Evolutionary conservation across 1,140 invertebrate species (phyloP).

Genomic region (Leptonema lineaticorne): DNA sequence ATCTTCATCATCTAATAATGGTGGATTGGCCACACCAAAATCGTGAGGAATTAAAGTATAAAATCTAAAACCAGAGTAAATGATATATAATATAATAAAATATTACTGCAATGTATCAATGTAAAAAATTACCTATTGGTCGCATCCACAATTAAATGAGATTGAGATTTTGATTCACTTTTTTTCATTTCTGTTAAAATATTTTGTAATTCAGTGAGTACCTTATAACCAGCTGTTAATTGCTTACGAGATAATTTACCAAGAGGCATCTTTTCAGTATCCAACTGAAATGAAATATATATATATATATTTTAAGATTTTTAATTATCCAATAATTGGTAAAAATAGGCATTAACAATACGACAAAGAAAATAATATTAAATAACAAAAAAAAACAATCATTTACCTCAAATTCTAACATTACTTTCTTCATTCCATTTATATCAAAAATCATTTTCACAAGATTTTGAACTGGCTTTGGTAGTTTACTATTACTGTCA

Average conservation of each 20-base stretch:
- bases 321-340: too few relatives aligned
- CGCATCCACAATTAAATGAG: constrained; percentile 70
- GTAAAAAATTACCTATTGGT: constrained; percentile 68
- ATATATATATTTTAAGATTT: background rate
- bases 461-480: constrained; percentile 77
- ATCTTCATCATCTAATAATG: constrained; percentile 74
- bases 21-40: constrained; percentile 84
- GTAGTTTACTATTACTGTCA: constrained; percentile 67
- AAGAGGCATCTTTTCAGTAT: constrained; percentile 95
- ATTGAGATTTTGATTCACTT: constrained; percentile 56
- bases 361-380: background rate
- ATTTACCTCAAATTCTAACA: constrained; percentile 88
- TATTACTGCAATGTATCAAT: background rate
- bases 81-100: background rate
- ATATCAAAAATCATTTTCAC: constrained; percentile 90
- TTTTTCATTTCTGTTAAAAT: constrained; percentile 20
- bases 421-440: constrained; percentile 85
- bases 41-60: constrained; percentile 94
- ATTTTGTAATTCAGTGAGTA: constrained; percentile 75
- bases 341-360: too few relatives aligned
- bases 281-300: constrained; percentile 70
- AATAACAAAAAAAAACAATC: background rate
- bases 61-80: constrained; percentile 58
- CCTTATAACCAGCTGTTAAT: constrained; percentile 80
- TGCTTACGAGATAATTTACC: constrained; percentile 94